Conservation (phyloP, 1,140 invertebrate genomes). For the Drosophila suzukii region DNA sequence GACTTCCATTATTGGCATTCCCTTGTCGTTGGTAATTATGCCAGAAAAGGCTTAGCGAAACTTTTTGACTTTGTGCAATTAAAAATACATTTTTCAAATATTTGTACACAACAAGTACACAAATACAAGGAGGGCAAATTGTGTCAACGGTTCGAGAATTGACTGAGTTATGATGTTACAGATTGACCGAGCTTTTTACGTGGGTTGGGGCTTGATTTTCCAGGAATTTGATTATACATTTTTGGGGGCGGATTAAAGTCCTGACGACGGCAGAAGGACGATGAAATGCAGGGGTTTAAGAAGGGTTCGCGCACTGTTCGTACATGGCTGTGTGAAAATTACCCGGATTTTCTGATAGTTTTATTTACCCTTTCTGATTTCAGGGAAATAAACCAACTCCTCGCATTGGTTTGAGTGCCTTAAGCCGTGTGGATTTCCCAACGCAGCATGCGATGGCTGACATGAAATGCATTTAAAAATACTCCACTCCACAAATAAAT, state of each 20-base stretch:
- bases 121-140: slow-evolving; percentile 31
- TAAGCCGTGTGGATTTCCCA: slow-evolving; percentile 49
- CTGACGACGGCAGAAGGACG: slow-evolving; percentile 7
- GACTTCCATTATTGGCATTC: slow-evolving; percentile 47
- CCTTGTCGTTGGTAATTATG: slow-evolving; percentile 54
- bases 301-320: background rate
- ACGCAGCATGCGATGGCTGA: slow-evolving; percentile 29
- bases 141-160: slow-evolving; percentile 31
- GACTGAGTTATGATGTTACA: slow-evolving; percentile 18
- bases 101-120: slow-evolving; percentile 55
- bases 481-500: slow-evolving; percentile 28
- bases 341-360: slow-evolving; percentile 16
- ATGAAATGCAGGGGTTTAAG: background rate
- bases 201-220: slow-evolving; percentile 32
- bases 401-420: slow-evolving; percentile 15
- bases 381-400: background rate
- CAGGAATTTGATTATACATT: slow-evolving; percentile 65
- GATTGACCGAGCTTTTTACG: slow-evolving; percentile 32
- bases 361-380: background rate
- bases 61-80: slow-evolving; percentile 78
- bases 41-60: slow-evolving; percentile 63
- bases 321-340: background rate
- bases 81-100: slow-evolving; percentile 80
- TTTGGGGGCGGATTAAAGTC: slow-evolving; percentile 7
- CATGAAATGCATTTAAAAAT: slow-evolving; percentile 59